These are phyloP conservation scores for Phymorhynchus buccinoides DNA, from an alignment of 1,140 invertebrate genomes.

Conservation along the genomic window DNA sequence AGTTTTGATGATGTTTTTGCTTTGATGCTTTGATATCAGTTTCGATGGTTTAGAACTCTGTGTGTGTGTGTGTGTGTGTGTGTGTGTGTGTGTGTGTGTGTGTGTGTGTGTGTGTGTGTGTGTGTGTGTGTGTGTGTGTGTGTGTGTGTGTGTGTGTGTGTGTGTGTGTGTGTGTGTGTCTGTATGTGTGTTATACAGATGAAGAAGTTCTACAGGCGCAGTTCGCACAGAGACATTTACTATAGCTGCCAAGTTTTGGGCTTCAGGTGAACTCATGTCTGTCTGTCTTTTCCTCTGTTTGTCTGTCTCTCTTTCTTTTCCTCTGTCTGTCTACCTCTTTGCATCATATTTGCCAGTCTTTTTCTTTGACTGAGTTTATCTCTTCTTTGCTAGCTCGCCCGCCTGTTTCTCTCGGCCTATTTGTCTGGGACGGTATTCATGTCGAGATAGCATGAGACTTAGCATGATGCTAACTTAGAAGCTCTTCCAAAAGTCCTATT, in stretches of 20 bases:
- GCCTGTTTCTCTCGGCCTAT: too few species aligned
- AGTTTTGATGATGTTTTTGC: too few species aligned
- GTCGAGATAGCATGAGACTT: too few species aligned
- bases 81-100: conserved; percentile 17
- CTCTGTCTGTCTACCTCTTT: neutral
- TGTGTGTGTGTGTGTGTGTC: neutral
- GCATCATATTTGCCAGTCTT: neutral
- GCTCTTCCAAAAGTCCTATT: too few species aligned
- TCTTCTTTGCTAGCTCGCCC: too few species aligned
- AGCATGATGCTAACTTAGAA: too few species aligned
- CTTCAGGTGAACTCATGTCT: neutral
- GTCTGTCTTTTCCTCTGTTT: neutral
- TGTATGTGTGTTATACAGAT: neutral
- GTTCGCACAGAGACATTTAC: neutral
- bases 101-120: neutral
- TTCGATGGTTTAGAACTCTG: too few species aligned
- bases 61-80: neutral
- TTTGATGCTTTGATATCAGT: too few species aligned
- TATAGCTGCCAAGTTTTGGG: conserved; percentile 21
- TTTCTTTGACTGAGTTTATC: neutral
- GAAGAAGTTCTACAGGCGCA: conserved; percentile 12
- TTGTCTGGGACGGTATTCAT: too few species aligned
- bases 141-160: conserved; percentile 19
- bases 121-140: neutral
- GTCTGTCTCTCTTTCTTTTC: neutral